Base-by-base conservation (phyloP, 2,113 vertebrate genomes). In the Myotis lucifugus region DNA sequence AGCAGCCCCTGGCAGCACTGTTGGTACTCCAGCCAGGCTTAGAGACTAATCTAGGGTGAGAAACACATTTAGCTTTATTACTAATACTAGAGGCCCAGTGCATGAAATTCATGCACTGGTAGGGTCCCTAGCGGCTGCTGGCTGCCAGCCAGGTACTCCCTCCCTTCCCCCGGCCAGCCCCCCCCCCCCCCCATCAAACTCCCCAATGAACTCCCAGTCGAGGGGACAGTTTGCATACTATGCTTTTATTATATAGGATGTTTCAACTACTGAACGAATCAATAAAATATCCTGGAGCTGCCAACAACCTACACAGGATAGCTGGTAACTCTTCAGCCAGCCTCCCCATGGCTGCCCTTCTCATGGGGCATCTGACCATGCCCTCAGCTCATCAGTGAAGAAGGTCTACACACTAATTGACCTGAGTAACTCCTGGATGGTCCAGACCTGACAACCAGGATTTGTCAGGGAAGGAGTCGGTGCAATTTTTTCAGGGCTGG, bases 11-110 rank as follows among this genome's bases (percentile, higher is more conserved):
- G 56, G 37, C 64, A 79, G 34, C 76, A 70, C 46, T 32, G 72
- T n/a, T 34, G 52, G 67, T 23, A 61, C 46, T 5, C 23, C 23
- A 32, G 37, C 61, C 40, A 42, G 61, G 42, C 25, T 48, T 88
- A 79, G 21, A 85, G 56, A 17, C 42, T 84, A 48, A 11, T 76
- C 54, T 89, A 46, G 46, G 25, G 46, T 82, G 14, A 37, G 42
- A 77, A 83, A 52, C 46, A 91, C 78, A 77, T 48, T 93, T 91
- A 66, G 3, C 23, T 82, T 73, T 77, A 86, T 83, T 67, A 83
- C 29, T 76, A 83, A 56, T 95, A n/a, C 46, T 46, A 46, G 46
- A 46, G 46, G 9, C 46, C 46, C 46, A 46, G 46, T 9, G 46
- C 46, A 46, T 7, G 46, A 46, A 42, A 42, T 42, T 42, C 40